Evolutionary conservation across 2,113 vertebrate genomes (phyloP).

Genomic region (Lamprotornis superbus): DNA sequence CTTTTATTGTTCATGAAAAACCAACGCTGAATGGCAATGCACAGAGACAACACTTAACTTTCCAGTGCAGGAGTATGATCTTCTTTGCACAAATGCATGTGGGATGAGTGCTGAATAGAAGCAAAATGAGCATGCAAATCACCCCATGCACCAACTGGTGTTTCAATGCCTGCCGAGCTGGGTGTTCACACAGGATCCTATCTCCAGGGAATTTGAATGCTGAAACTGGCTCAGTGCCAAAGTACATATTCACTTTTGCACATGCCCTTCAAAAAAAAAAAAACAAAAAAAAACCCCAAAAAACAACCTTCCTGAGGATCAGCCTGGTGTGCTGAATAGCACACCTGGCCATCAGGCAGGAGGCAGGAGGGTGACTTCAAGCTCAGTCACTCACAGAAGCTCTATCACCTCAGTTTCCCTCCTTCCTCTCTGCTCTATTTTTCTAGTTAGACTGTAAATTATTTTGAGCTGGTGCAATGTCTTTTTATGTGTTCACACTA

Average conservation of each 20-base stretch:
- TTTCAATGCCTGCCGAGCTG: conserved; percentile 39
- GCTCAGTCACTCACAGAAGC: background rate
- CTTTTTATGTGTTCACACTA: background rate
- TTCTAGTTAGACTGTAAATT: background rate
- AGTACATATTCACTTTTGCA: background rate
- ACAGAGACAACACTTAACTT: conserved; percentile 24
- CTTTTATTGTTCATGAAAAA: conserved; percentile 17
- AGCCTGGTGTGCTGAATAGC: background rate
- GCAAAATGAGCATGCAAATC: conserved; percentile 51
- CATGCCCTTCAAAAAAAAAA: background rate
- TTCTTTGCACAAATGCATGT: conserved; percentile 3
- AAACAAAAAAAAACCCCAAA: too few species aligned
- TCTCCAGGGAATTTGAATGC: background rate
- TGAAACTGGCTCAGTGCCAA: background rate
- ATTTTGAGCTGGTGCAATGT: background rate
- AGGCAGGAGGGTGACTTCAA: background rate
- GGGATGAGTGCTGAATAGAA: conserved; percentile 9
- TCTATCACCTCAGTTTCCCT: background rate
- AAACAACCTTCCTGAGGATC: background rate
- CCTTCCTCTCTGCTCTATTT: background rate
- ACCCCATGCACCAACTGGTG: conserved; percentile 21
- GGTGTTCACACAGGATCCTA: background rate
- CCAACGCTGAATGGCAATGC: background rate
- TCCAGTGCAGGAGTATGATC: background rate
- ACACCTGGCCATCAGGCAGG: background rate